A percentile compares a stretch with the other conserved stretches of the same genome.
Evolutionary conservation across 2,888 invertebrate species (phyloP).

Genomic region (Saturnia pavonia): DNA sequence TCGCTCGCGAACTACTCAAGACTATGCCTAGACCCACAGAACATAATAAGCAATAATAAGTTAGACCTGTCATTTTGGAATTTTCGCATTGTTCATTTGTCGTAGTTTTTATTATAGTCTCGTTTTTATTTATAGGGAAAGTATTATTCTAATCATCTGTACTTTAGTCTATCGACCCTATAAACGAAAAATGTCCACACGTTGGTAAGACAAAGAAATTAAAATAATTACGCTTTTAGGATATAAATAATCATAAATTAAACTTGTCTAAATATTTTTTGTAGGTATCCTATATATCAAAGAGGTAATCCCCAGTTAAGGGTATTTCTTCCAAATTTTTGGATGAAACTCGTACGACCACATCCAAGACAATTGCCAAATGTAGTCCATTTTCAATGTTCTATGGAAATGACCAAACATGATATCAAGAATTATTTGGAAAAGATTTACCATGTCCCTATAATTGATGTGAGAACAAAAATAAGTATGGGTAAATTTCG

Average conservation of each 20-base stretch:
- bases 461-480: conserved; percentile 88
- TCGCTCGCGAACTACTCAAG: no score
- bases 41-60: no score
- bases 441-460: conserved; percentile 95
- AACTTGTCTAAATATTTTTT: background rate
- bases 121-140: no score
- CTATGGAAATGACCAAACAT: conserved; percentile 95
- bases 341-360: conserved; percentile 95
- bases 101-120: no score
- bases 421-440: conserved; percentile 97
- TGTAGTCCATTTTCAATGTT: conserved; percentile 93
- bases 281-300: conserved; percentile 94
- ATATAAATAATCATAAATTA: background rate
- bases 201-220: conserved; percentile 51
- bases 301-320: conserved; percentile 96
- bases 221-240: background rate
- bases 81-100: no score
- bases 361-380: conserved; percentile 86
- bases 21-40: no score
- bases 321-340: conserved; percentile 97
- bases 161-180: no score
- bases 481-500: conserved; percentile 87
- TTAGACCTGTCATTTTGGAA: no score
- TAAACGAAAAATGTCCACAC: conserved; percentile 61
- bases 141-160: no score